These are phyloP conservation scores for Myotis lucifugus DNA, from an alignment of 2,113 vertebrate species.

Conservation along the genomic window DNA sequence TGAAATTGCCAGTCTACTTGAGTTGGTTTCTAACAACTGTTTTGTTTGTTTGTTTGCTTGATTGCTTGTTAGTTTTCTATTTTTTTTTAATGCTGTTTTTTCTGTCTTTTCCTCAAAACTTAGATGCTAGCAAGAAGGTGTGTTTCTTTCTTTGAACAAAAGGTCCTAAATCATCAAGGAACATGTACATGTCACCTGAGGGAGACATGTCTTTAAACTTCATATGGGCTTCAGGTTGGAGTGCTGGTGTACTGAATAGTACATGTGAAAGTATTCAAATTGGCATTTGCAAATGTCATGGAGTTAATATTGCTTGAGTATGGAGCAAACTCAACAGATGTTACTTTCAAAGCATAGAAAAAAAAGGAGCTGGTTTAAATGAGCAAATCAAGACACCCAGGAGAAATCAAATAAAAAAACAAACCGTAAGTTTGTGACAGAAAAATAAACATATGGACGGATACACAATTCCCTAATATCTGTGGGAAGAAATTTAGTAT, in stretches of 20 bases:
- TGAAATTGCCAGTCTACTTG: not conserved
- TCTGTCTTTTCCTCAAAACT: not conserved
- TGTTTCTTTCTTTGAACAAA: not conserved
- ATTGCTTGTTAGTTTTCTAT: not conserved
- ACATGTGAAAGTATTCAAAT: slow-evolving; percentile 34
- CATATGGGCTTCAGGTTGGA: not conserved
- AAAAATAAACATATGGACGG: not conserved
- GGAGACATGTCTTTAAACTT: not conserved
- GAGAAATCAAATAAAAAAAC: slow-evolving; percentile 11
- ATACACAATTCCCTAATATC: not conserved
- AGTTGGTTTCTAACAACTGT: not conserved
- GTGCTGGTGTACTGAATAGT: not conserved
- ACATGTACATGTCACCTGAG: not conserved
- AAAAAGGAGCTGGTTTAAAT: not conserved
- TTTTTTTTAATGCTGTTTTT: not conserved
- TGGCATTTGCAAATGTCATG: slow-evolving; percentile 5
- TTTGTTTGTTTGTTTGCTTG: not conserved
- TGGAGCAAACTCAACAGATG: slow-evolving; percentile 7
- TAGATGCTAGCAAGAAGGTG: not conserved
- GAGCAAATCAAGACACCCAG: not conserved
- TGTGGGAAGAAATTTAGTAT: not conserved
- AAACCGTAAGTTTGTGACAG: slow-evolving; percentile 5
- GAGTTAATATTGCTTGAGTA: not conserved
- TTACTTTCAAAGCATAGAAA: not conserved
- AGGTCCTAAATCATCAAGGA: not conserved